phyloP scores from a whole-genome alignment of 2,113 vertebrate species.

The Psophia crepitans region DNA sequence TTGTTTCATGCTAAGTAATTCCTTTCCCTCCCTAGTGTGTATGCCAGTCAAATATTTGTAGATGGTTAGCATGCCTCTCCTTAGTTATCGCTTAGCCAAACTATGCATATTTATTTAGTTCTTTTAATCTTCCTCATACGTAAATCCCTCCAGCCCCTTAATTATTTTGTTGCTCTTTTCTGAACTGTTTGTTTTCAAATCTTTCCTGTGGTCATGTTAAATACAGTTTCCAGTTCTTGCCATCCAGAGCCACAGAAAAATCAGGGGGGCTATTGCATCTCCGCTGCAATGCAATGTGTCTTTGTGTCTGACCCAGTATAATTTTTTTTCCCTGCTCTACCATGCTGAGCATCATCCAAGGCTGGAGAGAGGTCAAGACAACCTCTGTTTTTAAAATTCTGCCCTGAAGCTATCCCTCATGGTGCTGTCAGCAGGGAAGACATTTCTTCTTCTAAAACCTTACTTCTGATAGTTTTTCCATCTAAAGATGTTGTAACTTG shows the following conservation, averaged over 20 bases:
- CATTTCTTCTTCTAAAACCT: conserved; percentile 18
- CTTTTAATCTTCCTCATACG: conserved; percentile 57
- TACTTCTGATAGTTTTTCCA: conserved; percentile 8
- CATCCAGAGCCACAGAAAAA: background rate
- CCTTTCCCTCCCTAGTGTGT: conserved; percentile 7
- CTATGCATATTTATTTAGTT: conserved; percentile 60
- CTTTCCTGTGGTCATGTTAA: background rate
- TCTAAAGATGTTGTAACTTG: background rate
- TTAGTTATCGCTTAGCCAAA: conserved; percentile 44
- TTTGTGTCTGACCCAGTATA: background rate
- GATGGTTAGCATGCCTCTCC: background rate
- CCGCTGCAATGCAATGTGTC: background rate
- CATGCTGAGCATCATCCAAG: background rate
- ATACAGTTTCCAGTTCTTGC: background rate
- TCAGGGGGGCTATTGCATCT: background rate
- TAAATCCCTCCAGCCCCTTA: conserved; percentile 51
- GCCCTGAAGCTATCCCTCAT: background rate
- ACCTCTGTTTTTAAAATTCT: conserved; percentile 43
- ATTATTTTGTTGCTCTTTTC: conserved; percentile 61
- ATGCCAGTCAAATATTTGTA: conserved; percentile 66
- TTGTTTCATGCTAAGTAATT: conserved; percentile 40
- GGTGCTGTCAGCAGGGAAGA: background rate
- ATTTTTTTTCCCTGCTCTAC: background rate
- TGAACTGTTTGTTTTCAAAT: background rate
- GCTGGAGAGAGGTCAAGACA: conserved; percentile 24